A percentile compares a stretch with the other conserved stretches of the same genome.
phyloP scores from a whole-genome alignment of 1,140 invertebrate species.

The Sycophila sp. region DNA sequence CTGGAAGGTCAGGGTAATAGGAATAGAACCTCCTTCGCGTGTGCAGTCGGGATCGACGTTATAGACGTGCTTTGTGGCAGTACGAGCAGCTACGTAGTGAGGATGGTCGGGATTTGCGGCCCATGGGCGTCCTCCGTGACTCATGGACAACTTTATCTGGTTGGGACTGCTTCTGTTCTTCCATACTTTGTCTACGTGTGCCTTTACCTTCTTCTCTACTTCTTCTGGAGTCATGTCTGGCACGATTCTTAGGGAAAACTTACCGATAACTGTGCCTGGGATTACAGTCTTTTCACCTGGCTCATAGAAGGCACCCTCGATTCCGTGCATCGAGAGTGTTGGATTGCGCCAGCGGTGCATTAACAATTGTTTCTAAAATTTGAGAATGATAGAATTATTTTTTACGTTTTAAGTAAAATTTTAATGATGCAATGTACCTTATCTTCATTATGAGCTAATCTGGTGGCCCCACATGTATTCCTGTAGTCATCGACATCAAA shows the following conservation, averaged over 20 bases:
- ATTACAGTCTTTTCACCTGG: conserved; percentile 95
- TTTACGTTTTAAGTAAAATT: conserved; percentile 11
- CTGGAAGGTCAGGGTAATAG: conserved; percentile 91
- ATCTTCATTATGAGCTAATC: conserved; percentile 79
- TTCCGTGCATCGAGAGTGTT: conserved; percentile 90
- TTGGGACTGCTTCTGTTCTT: conserved; percentile 83
- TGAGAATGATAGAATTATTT: conserved; percentile 34
- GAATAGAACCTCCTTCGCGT: conserved; percentile 95
- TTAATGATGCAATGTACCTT: conserved; percentile 69
- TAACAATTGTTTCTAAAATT: conserved; percentile 71
- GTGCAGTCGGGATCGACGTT: conserved; percentile 94
- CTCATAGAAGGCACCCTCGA: conserved; percentile 93
- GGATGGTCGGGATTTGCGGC: conserved; percentile 90
- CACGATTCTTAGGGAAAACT: conserved; percentile 95
- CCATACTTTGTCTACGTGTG: conserved; percentile 79
- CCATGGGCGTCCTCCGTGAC: conserved; percentile 89
- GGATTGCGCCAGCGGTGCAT: conserved; percentile 94
- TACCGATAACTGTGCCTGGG: conserved; percentile 92
- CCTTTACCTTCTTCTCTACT: conserved; percentile 78
- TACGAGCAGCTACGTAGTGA: conserved; percentile 88
- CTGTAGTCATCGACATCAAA: conserved; percentile 86
- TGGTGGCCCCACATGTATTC: conserved; percentile 75
- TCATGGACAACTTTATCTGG: conserved; percentile 80
- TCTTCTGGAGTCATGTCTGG: conserved; percentile 87
- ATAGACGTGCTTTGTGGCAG: conserved; percentile 90